These are phyloP conservation scores for Rhodophaea formosa DNA, from an alignment of 2,888 invertebrate species.

Conservation along the genomic window DNA sequence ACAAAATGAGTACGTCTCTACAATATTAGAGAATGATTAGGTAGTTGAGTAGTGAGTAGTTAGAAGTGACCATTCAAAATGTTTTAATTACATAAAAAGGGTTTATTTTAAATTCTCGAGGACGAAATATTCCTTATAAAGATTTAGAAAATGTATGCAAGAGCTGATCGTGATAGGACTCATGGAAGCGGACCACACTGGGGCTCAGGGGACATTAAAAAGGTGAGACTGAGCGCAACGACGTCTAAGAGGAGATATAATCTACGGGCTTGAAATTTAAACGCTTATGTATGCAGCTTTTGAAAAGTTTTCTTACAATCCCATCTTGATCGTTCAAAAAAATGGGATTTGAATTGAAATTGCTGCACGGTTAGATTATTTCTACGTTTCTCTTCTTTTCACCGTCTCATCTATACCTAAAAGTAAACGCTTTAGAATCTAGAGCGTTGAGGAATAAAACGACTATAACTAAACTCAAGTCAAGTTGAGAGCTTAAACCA, in stretches of 20 bases:
- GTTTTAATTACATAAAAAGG: conserved; percentile 2
- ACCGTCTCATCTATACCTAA: too few species aligned
- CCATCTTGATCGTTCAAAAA: too few species aligned
- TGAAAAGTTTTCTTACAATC: too few species aligned
- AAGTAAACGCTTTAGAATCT: too few species aligned
- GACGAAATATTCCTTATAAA: conserved; percentile 17
- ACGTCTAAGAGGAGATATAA: not conserved
- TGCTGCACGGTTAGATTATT: too few species aligned
- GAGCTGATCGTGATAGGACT: conserved; percentile 61
- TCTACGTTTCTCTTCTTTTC: too few species aligned
- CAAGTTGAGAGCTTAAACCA: too few species aligned
- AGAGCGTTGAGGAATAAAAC: too few species aligned
- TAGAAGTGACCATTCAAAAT: not conserved
- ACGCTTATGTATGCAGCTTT: not conserved
- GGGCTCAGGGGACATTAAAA: conserved; percentile 31
- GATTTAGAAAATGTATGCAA: conserved; percentile 26
- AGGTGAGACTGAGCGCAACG: not conserved
- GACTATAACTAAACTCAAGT: too few species aligned
- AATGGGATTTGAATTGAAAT: too few species aligned
- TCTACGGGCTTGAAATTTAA: not conserved
- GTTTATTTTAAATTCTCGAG: not conserved
- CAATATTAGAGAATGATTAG: not conserved
- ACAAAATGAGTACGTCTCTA: too few species aligned
- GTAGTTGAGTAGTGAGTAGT: too few species aligned
- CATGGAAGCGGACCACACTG: conserved; percentile 69